Evolutionary conservation across 2,888 invertebrate genomes (phyloP).

Genomic region (Agapostemon virescens): DNA sequence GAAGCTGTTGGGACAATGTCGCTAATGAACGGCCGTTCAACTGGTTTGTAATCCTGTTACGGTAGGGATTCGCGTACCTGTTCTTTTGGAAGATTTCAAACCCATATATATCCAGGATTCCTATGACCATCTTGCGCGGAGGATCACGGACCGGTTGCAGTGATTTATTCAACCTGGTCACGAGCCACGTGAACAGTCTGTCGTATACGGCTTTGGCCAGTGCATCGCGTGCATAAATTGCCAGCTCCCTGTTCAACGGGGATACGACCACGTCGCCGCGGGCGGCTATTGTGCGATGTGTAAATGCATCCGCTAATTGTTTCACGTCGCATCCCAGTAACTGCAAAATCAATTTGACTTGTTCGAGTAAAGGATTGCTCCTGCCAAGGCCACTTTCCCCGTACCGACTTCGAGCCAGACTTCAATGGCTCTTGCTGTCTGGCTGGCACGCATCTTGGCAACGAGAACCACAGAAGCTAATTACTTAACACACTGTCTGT

Average conservation of each 20-base stretch:
- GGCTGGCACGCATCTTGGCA: no score
- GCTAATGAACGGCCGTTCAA: not conserved
- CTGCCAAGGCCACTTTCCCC: slow-evolving; percentile 16
- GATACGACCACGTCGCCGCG: slow-evolving; percentile 91
- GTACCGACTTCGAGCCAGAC: not conserved
- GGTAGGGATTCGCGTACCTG: slow-evolving; percentile 82
- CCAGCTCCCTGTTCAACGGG: slow-evolving; percentile 90
- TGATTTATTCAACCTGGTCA: slow-evolving; percentile 89
- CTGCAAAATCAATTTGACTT: slow-evolving; percentile 79
- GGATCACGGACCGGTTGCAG: slow-evolving; percentile 83
- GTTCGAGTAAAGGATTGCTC: not conserved
- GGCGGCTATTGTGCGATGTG: slow-evolving; percentile 93
- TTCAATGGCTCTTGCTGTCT: slow-evolving; percentile 5
- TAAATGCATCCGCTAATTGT: slow-evolving; percentile 87
- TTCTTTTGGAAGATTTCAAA: slow-evolving; percentile 96
- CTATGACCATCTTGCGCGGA: slow-evolving; percentile 87
- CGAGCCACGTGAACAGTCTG: slow-evolving; percentile 94
- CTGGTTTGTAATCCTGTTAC: not conserved
- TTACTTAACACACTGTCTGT: no score
- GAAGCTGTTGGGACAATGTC: slow-evolving; percentile 82
- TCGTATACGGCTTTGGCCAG: slow-evolving; percentile 95
- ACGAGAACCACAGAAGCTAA: slow-evolving; percentile 3
- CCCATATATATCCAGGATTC: slow-evolving; percentile 96
- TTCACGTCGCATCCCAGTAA: slow-evolving; percentile 87
- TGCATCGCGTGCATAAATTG: slow-evolving; percentile 93